Evolutionary conservation across 2,888 invertebrate genomes (phyloP).

Genomic region (Spilarctia lutea): DNA sequence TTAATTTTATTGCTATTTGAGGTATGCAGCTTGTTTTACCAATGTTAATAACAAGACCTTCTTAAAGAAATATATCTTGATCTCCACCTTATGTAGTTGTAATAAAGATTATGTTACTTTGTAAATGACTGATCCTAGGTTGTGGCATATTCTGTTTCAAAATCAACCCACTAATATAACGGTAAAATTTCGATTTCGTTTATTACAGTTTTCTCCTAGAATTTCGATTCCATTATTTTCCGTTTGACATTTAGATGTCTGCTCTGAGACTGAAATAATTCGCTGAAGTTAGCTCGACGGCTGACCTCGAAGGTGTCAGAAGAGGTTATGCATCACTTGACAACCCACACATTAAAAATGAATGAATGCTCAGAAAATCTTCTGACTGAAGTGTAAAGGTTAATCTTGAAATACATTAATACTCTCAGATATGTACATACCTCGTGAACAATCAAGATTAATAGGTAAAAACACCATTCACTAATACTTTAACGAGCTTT

Average conservation of each 20-base stretch:
- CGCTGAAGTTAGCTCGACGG: constrained; percentile 39
- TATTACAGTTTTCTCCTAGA: neutral
- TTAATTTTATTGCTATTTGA: constrained; percentile 48
- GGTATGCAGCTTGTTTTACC: constrained; percentile 42
- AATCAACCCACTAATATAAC: neutral
- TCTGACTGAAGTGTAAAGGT: neutral
- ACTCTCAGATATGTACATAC: neutral
- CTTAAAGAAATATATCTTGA: constrained; percentile 6
- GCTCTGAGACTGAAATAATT: constrained; percentile 36
- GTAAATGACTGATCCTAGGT: neutral
- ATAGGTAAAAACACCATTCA: neutral
- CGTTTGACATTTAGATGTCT: constrained; percentile 47
- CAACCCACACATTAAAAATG: constrained; percentile 14
- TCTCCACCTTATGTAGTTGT: neutral
- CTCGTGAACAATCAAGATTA: neutral
- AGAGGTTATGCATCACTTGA: constrained; percentile 18
- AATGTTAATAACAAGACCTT: constrained; percentile 27
- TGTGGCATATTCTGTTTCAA: neutral
- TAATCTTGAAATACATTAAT: neutral
- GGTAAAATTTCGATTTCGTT: constrained; percentile 23
- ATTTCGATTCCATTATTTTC: constrained; percentile 42
- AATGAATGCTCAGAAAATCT: constrained; percentile 1
- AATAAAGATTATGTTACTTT: constrained; percentile 24
- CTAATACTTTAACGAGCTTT: neutral
- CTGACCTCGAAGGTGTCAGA: constrained; percentile 33